These are phyloP conservation scores for Lucilia sericata DNA, from an alignment of 1,140 invertebrate genomes.

Conservation along the genomic window DNA sequence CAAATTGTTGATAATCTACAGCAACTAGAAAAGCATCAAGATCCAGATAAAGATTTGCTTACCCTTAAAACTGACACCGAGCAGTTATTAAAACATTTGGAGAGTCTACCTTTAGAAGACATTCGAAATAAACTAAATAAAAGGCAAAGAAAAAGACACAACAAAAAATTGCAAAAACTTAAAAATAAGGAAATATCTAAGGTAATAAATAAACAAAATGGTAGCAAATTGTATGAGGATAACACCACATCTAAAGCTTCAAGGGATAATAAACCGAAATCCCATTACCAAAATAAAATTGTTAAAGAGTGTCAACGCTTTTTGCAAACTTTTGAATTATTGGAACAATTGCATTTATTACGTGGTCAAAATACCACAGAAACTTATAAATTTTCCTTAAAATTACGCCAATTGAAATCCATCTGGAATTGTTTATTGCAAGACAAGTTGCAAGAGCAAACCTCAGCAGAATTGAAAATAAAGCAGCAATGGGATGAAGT, in stretches of 20 bases:
- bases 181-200: background rate
- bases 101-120: background rate
- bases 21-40: background rate
- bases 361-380: slow-evolving; percentile 50
- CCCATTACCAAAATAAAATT: slow-evolving; percentile 24
- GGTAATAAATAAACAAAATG: background rate
- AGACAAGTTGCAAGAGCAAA: slow-evolving; percentile 31
- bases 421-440: slow-evolving; percentile 50
- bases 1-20: slow-evolving; percentile 7
- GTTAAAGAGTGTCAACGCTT: slow-evolving; percentile 53
- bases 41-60: background rate
- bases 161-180: slow-evolving; percentile 8
- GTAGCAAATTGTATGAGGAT: background rate
- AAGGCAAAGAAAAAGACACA: background rate
- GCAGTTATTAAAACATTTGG: background rate
- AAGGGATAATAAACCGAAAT: background rate
- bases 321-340: slow-evolving; percentile 54
- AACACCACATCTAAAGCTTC: background rate
- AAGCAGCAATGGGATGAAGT: slow-evolving; percentile 55
- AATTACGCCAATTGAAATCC: slow-evolving; percentile 51
- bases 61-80: background rate
- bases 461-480: background rate
- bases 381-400: slow-evolving; percentile 44
- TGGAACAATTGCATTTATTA: slow-evolving; percentile 53
- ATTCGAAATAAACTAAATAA: background rate